Percentiles rank a stretch among this genome's conserved stretches.
phyloP scores from a whole-genome alignment of 92 coral and sea anemone species.

The Siderastrea siderea region DNA sequence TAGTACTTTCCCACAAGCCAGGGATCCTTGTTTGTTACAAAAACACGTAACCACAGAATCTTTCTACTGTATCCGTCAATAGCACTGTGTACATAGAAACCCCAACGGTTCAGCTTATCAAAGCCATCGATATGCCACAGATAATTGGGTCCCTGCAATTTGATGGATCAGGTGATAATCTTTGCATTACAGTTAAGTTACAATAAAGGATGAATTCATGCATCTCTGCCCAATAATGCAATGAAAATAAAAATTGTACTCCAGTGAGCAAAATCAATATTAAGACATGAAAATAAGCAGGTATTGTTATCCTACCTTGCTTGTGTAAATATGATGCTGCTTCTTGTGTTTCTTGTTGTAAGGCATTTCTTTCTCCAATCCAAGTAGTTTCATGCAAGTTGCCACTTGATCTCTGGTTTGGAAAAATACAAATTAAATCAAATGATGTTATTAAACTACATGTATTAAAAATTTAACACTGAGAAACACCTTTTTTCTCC shows the following conservation, averaged over 20 bases:
- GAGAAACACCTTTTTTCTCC: neutral
- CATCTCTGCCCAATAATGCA: neutral
- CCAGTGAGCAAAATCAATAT: neutral
- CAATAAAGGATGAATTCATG: neutral
- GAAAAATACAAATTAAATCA: neutral
- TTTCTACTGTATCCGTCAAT: conserved; percentile 31
- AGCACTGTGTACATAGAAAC: conserved; percentile 8
- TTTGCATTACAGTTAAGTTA: neutral
- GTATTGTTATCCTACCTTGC: conserved; percentile 26
- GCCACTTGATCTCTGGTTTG: conserved; percentile 45
- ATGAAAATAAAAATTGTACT: neutral
- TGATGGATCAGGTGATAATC: neutral
- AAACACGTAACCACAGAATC: conserved; percentile 31
- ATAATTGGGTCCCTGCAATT: conserved; percentile 13
- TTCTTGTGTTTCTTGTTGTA: conserved; percentile 32
- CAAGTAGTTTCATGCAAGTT: conserved; percentile 44
- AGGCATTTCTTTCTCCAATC: conserved; percentile 34
- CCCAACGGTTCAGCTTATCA: conserved; percentile 44
- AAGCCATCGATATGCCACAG: conserved; percentile 45
- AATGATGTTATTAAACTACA: neutral
- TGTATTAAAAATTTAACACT: too few relatives aligned
- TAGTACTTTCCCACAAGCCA: conserved; percentile 57
- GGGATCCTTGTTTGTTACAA: conserved; percentile 53
- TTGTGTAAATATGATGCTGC: conserved; percentile 38
- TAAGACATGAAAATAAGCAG: neutral